A percentile compares a stretch with the other conserved stretches of the same genome.
Conservation (phyloP, 2,888 invertebrate genomes). For the Melikaiella ostensackeni region DNA sequence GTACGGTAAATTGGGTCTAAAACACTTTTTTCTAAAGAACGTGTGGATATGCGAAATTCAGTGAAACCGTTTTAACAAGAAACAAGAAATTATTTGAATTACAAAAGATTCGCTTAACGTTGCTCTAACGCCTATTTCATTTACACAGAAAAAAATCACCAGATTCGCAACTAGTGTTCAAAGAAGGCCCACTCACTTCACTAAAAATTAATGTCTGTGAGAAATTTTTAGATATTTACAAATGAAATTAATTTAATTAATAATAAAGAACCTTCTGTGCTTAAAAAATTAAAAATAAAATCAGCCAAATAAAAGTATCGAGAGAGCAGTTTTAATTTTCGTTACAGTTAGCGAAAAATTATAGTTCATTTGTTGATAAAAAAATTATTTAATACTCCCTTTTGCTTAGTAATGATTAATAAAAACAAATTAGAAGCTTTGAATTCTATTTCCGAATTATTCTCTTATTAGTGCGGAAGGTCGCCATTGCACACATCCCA, state of each 20-base stretch:
- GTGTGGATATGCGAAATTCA: neutral
- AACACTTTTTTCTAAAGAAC: neutral
- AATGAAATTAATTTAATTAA: conserved; percentile 9
- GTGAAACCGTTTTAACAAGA: neutral
- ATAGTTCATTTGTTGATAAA: no score
- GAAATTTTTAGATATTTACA: conserved; percentile 29
- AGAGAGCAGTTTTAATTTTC: no score
- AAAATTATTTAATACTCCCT: no score
- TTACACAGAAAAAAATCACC: neutral
- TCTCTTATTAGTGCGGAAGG: conserved; percentile 4
- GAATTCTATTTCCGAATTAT: conserved; percentile 3
- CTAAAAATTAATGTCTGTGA: conserved; percentile 19
- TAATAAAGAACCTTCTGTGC: neutral
- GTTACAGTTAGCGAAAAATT: no score
- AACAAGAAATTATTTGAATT: neutral
- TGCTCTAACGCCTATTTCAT: neutral
- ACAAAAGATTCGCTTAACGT: neutral
- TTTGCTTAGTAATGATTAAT: neutral
- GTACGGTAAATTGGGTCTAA: neutral
- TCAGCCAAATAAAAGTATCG: neutral
- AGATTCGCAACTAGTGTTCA: conserved; percentile 17
- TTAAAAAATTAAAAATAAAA: neutral
- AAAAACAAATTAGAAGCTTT: conserved; percentile 48
- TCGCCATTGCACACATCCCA: conserved; percentile 73
- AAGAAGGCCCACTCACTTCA: neutral